Base-by-base conservation (phyloP, 2,888 invertebrate species). In the Elegia similella region DNA sequence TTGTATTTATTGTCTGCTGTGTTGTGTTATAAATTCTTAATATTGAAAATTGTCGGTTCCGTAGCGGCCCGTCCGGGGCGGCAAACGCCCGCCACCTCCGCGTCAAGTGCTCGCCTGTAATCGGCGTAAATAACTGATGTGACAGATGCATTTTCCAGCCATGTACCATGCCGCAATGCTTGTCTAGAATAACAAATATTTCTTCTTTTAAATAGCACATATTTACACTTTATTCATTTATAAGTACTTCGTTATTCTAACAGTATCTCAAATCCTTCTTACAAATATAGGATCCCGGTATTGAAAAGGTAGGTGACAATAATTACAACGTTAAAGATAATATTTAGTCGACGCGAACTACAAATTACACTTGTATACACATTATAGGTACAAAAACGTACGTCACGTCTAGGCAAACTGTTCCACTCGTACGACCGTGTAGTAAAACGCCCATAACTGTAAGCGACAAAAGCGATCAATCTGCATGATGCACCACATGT, bases 51-150 rank as follows among this genome's bases (percentile, higher is more conserved):
- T 23, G 2, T 23, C 5, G 23, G 23, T 23, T 23, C 23, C 23
- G 2, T 23, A 23, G 23, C 23, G 23, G 23, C 2, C 5, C 38
- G 38, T 1, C 12, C 38, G 12, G 12, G 10, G 10, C 38, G 38
- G 1, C 38, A 12, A 12, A 10, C 10, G 38, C 10, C 38, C 5
- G 10, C 12, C 38, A 10, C 12, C n/a, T 3, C 23, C 10, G 29
- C 16, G 48, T 42, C 16, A 1, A 38, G 38, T 38, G 29, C 10
- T 44, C 34, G 52, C 55, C 43, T 52, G 57, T 44, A 59, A 61
- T 63, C 63, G 59, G 56, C 61, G 62, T 66, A 60, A 66, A 68
- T 70, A 71, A 68, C 63, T 64, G 61, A 68, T 66, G 66, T 64
- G 70, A 65, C 68, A 68, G 69, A 61, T 69, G 67, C 68, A 69